Percentiles rank a stretch among this genome's conserved stretches.
Evolutionary conservation across 2,888 invertebrate genomes (phyloP).

Genomic region (Oscheius sp.): DNA sequence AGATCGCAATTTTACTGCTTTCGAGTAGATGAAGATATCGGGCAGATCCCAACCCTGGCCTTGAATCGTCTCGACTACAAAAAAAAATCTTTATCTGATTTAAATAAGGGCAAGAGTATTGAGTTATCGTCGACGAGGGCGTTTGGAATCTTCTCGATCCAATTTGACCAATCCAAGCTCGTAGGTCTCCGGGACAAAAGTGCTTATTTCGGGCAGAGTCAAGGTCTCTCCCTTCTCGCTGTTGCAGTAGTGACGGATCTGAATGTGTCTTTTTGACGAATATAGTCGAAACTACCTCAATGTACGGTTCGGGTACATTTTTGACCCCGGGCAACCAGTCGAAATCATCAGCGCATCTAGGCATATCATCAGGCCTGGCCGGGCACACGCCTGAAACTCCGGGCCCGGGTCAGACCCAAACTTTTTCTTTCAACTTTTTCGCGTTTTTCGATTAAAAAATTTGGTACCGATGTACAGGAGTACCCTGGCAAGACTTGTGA

Average conservation of each 20-base stretch:
- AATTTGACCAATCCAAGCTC: slow-evolving; percentile 66
- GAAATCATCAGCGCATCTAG: slow-evolving; percentile 67
- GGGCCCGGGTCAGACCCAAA: too few relatives aligned
- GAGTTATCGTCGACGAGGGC: neutral
- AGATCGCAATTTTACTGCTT: too few relatives aligned
- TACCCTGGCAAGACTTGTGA: too few relatives aligned
- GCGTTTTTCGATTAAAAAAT: too few relatives aligned
- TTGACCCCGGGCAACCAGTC: slow-evolving; percentile 71
- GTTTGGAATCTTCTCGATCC: slow-evolving; percentile 40
- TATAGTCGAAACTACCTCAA: slow-evolving; percentile 44
- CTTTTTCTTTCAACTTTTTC: too few relatives aligned
- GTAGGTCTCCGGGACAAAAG: slow-evolving; percentile 66
- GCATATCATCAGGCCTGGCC: too few relatives aligned
- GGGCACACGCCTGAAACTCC: too few relatives aligned
- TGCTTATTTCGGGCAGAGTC: slow-evolving; percentile 58
- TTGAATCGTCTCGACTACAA: neutral
- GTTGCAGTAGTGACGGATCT: slow-evolving; percentile 71
- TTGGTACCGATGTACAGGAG: too few relatives aligned
- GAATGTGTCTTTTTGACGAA: neutral
- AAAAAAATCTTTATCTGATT: neutral
- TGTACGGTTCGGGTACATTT: slow-evolving; percentile 62
- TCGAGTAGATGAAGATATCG: too few relatives aligned
- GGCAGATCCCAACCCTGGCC: too few relatives aligned
- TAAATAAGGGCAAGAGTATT: neutral
- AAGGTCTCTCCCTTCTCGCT: slow-evolving; percentile 67